These are phyloP conservation scores for Ennomos fuscantarius DNA, from an alignment of 2,888 invertebrate species.

Conservation along the genomic window DNA sequence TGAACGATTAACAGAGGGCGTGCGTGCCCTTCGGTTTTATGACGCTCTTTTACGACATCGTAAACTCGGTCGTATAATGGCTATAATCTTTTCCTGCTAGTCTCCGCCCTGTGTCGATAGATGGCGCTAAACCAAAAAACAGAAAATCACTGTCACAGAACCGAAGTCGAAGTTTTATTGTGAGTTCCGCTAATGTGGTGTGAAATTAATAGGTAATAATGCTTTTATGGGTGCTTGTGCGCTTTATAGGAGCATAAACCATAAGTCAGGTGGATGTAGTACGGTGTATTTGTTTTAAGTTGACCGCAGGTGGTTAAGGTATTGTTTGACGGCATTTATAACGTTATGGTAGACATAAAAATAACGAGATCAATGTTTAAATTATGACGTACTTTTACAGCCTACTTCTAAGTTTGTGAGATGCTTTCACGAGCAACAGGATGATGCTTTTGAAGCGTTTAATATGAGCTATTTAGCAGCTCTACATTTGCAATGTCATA, in stretches of 20 bases:
- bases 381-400: conserved; percentile 33
- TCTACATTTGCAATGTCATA: too few relatives aligned
- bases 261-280: conserved; percentile 76
- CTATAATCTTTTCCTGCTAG: conserved; percentile 81
- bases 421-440: conserved; percentile 18
- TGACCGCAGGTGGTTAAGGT: conserved; percentile 66
- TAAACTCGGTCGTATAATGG: conserved; percentile 80
- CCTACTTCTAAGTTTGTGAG: conserved; percentile 22
- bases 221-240: conserved; percentile 81
- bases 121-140: conserved; percentile 79
- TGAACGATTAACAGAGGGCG: conserved; percentile 85
- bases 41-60: conserved; percentile 82
- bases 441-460: conserved; percentile 6
- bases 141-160: conserved; percentile 76
- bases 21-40: conserved; percentile 83
- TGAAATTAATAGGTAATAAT: conserved; percentile 85
- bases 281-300: conserved; percentile 74
- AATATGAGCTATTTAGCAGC: background rate
- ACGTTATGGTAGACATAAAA: conserved; percentile 44
- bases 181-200: conserved; percentile 85
- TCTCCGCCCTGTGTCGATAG: conserved; percentile 62
- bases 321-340: conserved; percentile 55
- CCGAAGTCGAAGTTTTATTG: conserved; percentile 83
- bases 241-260: conserved; percentile 80
- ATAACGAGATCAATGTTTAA: conserved; percentile 30